Percentiles rank a stretch among this genome's conserved stretches.
phyloP scores from a whole-genome alignment of 2,888 invertebrate genomes.

The Thera obeliscata region DNA sequence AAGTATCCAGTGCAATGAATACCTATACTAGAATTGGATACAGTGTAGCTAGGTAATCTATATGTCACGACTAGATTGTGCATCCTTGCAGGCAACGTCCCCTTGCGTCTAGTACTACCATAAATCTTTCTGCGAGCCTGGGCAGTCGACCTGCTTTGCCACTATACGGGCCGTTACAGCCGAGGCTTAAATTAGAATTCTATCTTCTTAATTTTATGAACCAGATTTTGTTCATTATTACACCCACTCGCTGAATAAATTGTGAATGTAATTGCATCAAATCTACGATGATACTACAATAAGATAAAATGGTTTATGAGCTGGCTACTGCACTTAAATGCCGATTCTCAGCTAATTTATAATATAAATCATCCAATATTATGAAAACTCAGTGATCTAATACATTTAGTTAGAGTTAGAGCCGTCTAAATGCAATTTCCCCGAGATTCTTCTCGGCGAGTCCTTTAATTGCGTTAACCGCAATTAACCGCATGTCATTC shows the following conservation, averaged over 20 bases:
- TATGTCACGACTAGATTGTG: constrained; percentile 75
- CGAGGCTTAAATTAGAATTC: constrained; percentile 44
- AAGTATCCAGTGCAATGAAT: constrained; percentile 60
- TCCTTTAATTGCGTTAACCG: constrained; percentile 58
- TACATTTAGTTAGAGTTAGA: constrained; percentile 6
- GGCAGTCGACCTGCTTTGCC: constrained; percentile 53
- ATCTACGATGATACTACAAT: constrained; percentile 39
- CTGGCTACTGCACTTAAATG: constrained; percentile 10
- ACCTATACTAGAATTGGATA: constrained; percentile 66
- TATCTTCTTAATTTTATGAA: constrained; percentile 50
- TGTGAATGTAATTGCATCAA: constrained; percentile 51
- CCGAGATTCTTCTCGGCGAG: constrained; percentile 39
- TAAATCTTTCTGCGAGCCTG: constrained; percentile 54
- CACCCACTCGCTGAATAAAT: constrained; percentile 47
- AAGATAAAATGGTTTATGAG: constrained; percentile 23
- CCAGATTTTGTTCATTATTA: constrained; percentile 50
- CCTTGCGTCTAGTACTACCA: constrained; percentile 43
- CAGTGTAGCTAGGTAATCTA: constrained; percentile 67
- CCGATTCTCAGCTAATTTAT: constrained; percentile 10
- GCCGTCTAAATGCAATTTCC: constrained; percentile 26
- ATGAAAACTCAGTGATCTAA: constrained; percentile 7
- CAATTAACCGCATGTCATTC: constrained; percentile 61
- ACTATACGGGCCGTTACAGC: constrained; percentile 47
- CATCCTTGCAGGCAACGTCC: constrained; percentile 67
- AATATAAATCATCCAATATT: constrained; percentile 14